Evolutionary conservation across 2,797 vertebrate species (phyloP).

Genomic region (Pseudotriccus pelzelni): DNA sequence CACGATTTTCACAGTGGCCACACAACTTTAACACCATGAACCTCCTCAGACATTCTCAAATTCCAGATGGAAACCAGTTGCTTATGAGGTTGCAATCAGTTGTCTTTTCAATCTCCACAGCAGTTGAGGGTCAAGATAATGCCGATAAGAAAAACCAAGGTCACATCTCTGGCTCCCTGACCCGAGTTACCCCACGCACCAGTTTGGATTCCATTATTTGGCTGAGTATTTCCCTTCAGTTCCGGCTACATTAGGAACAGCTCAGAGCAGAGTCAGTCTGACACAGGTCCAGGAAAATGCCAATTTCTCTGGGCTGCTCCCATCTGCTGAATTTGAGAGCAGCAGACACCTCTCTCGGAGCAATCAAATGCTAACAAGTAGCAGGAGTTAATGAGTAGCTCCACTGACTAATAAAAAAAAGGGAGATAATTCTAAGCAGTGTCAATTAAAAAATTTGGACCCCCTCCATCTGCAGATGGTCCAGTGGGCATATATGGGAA

Average conservation of each 20-base stretch:
- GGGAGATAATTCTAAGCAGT: neutral
- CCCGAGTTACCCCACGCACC: neutral
- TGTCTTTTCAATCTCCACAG: neutral
- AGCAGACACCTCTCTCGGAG: neutral
- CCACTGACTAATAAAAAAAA: neutral
- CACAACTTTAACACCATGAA: neutral
- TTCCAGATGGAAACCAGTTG: neutral
- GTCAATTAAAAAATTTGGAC: neutral
- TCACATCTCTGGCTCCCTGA: neutral
- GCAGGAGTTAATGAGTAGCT: neutral
- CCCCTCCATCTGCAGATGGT: neutral
- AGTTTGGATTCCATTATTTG: neutral
- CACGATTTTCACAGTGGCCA: neutral
- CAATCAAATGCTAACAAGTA: neutral
- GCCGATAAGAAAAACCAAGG: neutral
- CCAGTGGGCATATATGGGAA: neutral
- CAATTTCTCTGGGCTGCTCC: neutral
- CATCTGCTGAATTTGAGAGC: neutral
- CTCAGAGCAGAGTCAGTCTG: neutral
- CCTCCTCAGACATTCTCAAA: neutral
- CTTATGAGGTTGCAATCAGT: neutral
- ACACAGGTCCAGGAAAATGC: neutral
- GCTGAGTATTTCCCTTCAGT: neutral
- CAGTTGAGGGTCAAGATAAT: neutral
- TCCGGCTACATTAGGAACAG: neutral